phyloP scores from a whole-genome alignment of 2,113 vertebrate species.

The Pseudorasbora parva region DNA sequence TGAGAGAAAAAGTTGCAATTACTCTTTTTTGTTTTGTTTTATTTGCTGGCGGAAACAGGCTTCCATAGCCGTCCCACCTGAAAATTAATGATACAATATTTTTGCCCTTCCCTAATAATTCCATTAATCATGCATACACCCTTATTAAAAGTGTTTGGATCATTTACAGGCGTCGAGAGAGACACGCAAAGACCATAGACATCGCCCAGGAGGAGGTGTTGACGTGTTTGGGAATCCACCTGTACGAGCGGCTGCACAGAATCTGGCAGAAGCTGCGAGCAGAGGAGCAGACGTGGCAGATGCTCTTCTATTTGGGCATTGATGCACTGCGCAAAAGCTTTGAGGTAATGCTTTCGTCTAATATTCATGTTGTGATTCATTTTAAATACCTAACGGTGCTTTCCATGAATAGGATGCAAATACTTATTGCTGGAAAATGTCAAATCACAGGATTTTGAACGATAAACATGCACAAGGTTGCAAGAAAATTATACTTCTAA shows the following conservation, averaged over 20 bases:
- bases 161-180: slow-evolving; percentile 84
- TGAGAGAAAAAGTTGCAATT: too few relatives aligned
- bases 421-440: neutral
- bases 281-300: slow-evolving; percentile 97
- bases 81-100: too few relatives aligned
- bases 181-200: slow-evolving; percentile 97
- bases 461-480: too few relatives aligned
- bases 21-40: too few relatives aligned
- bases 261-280: slow-evolving; percentile 97
- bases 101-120: neutral
- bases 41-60: too few relatives aligned
- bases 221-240: slow-evolving; percentile 95
- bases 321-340: slow-evolving; percentile 94
- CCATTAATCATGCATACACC: neutral
- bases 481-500: too few relatives aligned
- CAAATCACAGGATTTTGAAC: too few relatives aligned
- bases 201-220: slow-evolving; percentile 97
- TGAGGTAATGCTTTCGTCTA: slow-evolving; percentile 77
- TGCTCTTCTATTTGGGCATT: slow-evolving; percentile 93
- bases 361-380: neutral
- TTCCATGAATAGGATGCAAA: neutral
- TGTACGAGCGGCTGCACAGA: slow-evolving; percentile 92
- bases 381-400: neutral
- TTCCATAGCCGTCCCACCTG: too few relatives aligned
- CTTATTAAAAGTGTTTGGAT: neutral